phyloP scores from a whole-genome alignment of 2,113 vertebrate genomes.

The Lophius piscatorius region DNA sequence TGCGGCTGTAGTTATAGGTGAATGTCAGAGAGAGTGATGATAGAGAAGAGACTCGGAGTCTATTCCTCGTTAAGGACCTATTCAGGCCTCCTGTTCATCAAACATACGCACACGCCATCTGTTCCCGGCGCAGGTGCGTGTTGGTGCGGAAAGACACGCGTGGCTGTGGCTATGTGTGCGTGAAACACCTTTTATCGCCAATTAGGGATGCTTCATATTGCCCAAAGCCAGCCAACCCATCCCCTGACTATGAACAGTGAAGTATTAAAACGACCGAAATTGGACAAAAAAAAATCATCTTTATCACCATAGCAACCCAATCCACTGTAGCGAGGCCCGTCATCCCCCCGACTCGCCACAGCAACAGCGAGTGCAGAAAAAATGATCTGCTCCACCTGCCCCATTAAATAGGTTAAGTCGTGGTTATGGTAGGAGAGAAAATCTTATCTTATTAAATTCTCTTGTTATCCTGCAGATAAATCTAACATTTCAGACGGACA shows the following conservation, averaged over 20 bases:
- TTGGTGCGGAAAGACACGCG: constrained; percentile 14
- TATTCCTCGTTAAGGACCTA: constrained; percentile 68
- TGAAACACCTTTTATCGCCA: constrained; percentile 65
- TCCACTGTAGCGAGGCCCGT: constrained; percentile 46
- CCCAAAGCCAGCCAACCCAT: constrained; percentile 41
- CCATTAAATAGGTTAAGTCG: constrained; percentile 75
- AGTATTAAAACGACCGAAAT: constrained; percentile 62
- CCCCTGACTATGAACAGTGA: constrained; percentile 52
- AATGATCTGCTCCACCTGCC: constrained; percentile 64
- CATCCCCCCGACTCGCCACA: constrained; percentile 39
- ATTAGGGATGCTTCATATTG: constrained; percentile 68
- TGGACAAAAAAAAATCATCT: constrained; percentile 64
- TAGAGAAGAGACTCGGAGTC: constrained; percentile 55
- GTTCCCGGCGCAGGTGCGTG: constrained; percentile 47
- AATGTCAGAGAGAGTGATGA: constrained; percentile 51
- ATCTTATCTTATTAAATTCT: constrained; percentile 69
- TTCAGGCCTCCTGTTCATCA: constrained; percentile 63
- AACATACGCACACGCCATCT: constrained; percentile 64
- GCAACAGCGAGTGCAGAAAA: constrained; percentile 38
- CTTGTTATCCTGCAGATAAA: constrained; percentile 49
- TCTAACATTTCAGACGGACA: constrained; percentile 71
- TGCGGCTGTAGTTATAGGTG: constrained; percentile 43
- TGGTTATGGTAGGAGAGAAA: constrained; percentile 56
- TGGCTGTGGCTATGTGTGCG: constrained; percentile 9
- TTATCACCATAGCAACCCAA: constrained; percentile 65